These are phyloP conservation scores for Manis javanica DNA, from an alignment of 2,797 vertebrate genomes.

Conservation along the genomic window DNA sequence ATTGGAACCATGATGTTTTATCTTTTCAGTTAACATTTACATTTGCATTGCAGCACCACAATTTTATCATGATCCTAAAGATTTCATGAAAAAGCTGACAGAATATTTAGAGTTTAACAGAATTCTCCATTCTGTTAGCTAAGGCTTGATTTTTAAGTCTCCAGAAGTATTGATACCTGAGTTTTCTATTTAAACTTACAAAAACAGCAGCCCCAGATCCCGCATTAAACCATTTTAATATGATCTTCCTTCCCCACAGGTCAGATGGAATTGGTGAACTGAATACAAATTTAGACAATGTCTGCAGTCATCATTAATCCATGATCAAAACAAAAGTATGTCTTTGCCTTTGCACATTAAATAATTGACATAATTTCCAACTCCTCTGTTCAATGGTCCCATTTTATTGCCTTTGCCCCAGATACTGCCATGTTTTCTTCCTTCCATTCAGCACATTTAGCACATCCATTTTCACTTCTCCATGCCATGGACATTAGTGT, in stretches of 20 bases:
- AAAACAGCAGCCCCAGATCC: not conserved
- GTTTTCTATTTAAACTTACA: conserved; percentile 44
- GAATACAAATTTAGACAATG: not conserved
- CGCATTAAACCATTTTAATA: not conserved
- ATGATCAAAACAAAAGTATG: not conserved
- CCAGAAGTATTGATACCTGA: not conserved
- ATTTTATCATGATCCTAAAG: not conserved
- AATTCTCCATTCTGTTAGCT: not conserved
- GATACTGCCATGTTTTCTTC: not conserved
- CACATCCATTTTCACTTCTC: not conserved
- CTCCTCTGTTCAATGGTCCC: not conserved
- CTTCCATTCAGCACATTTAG: not conserved
- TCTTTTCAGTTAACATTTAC: conserved; percentile 13
- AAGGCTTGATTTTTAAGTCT: conserved; percentile 41
- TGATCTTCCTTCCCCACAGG: not conserved
- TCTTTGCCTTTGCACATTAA: not conserved
- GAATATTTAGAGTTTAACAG: conserved; percentile 9
- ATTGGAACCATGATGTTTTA: not conserved
- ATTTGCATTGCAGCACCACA: fast-evolving
- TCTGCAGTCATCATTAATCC: not conserved
- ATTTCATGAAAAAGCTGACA: not conserved
- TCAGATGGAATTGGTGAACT: not conserved
- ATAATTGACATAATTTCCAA: not conserved
- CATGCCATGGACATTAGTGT: not conserved
- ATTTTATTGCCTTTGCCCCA: not conserved